Percentiles rank a stretch among this genome's conserved stretches.
phyloP scores from a whole-genome alignment of 2,113 vertebrate genomes.

The Neolamprologus ventralis region DNA sequence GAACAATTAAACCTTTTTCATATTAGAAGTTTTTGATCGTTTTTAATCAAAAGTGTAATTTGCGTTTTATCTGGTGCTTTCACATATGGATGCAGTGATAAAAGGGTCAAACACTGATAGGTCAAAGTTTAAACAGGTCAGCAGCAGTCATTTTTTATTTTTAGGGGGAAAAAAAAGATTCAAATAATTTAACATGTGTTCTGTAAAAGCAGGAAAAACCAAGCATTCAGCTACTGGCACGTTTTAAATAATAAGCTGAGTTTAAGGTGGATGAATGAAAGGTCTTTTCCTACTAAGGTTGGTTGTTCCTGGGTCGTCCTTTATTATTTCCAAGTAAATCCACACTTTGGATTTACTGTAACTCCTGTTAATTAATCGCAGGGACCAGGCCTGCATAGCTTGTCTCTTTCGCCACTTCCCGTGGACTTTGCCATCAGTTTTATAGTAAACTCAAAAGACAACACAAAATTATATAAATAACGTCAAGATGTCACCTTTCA shows the following conservation, averaged over 20 bases:
- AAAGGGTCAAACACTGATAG: not conserved
- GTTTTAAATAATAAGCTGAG: not conserved
- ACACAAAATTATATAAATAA: not conserved
- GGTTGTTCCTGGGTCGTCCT: not conserved
- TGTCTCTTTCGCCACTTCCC: not conserved
- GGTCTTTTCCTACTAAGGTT: not conserved
- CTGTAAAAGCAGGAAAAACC: not conserved
- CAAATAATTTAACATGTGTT: not conserved
- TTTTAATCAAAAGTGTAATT: not conserved
- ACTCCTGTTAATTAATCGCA: not conserved
- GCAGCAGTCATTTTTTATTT: not conserved
- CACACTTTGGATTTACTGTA: not conserved
- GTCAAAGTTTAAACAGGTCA: not conserved
- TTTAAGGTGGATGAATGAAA: not conserved
- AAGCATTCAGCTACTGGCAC: not conserved
- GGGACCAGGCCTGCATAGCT: not conserved
- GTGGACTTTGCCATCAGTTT: not conserved
- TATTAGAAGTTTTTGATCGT: not conserved
- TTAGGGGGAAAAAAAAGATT: fast-evolving
- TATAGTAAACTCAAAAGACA: not conserved
- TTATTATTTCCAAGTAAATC: not conserved
- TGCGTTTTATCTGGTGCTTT: not conserved
- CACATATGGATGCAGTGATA: not conserved
- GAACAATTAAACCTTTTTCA: not conserved
- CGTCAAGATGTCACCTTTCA: not conserved